phyloP scores from a whole-genome alignment of 2,113 vertebrate genomes.

The Vulpes lagopus region DNA sequence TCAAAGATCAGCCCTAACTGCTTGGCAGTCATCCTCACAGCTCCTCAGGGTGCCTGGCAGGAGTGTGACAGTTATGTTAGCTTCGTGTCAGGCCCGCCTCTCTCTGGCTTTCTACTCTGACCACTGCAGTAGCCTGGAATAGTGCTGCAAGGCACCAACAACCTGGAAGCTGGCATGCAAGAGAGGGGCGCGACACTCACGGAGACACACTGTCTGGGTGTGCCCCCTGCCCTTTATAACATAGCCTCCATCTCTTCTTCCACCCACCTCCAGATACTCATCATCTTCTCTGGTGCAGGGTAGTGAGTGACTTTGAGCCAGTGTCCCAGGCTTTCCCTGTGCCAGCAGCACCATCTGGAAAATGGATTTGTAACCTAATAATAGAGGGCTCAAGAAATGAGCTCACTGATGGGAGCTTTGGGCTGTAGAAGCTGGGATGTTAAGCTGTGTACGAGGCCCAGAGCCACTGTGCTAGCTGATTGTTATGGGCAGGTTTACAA shows the following conservation, averaged over 20 bases:
- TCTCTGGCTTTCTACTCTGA: not conserved
- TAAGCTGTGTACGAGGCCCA: not conserved
- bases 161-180: not conserved
- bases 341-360: slow-evolving; percentile 36
- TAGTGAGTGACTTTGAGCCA: slow-evolving; percentile 7
- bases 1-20: not conserved
- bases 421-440: not conserved
- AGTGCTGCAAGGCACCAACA: not conserved
- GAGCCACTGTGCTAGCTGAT: not conserved
- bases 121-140: not conserved
- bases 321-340: not conserved
- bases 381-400: not conserved
- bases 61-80: not conserved
- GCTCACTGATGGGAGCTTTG: not conserved
- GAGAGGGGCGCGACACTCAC: accelerated
- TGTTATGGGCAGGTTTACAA: not conserved
- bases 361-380: slow-evolving; percentile 35
- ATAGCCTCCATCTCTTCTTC: not conserved
- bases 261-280: not conserved
- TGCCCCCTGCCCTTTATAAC: not conserved
- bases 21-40: not conserved
- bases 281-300: not conserved
- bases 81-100: accelerated
- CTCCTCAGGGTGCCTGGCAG: not conserved
- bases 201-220: accelerated